phyloP scores from a whole-genome alignment of 2,888 invertebrate genomes.

The Hipparchia semele region DNA sequence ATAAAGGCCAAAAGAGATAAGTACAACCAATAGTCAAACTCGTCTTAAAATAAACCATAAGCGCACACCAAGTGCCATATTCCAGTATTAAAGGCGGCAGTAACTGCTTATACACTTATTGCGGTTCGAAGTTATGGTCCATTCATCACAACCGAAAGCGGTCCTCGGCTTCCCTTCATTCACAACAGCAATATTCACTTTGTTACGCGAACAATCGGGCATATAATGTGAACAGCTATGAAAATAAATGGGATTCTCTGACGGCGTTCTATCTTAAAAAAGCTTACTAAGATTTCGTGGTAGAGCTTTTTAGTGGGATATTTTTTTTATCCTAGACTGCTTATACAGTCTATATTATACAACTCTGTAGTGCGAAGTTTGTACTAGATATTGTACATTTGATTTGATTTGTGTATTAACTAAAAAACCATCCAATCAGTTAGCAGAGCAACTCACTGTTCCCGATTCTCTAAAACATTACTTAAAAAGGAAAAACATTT shows the following conservation, averaged over 20 bases:
- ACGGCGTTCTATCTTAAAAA: conserved; percentile 22
- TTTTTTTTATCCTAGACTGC: too few species aligned
- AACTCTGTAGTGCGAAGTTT: too few species aligned
- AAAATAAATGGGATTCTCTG: conserved; percentile 70
- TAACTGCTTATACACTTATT: conserved; percentile 46
- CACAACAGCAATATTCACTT: conserved; percentile 63
- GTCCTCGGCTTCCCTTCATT: conserved; percentile 63
- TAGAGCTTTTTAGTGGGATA: neutral
- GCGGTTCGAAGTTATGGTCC: conserved; percentile 65
- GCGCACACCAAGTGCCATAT: conserved; percentile 17
- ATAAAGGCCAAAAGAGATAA: neutral
- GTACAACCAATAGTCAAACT: conserved; percentile 1
- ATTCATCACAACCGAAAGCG: conserved; percentile 72
- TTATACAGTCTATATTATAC: too few species aligned
- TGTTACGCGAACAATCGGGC: conserved; percentile 66
- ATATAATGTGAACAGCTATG: conserved; percentile 61
- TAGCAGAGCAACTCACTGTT: too few species aligned
- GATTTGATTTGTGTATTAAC: too few species aligned
- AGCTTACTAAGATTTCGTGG: conserved; percentile 2
- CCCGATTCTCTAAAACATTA: too few species aligned
- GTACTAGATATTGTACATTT: too few species aligned
- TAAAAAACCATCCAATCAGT: too few species aligned
- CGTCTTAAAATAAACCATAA: conserved; percentile 11
- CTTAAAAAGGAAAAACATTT: too few species aligned
- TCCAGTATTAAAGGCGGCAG: conserved; percentile 33